Conservation (phyloP, 2,797 vertebrate species). For the Periophthalmus magnuspinnatus region DNA sequence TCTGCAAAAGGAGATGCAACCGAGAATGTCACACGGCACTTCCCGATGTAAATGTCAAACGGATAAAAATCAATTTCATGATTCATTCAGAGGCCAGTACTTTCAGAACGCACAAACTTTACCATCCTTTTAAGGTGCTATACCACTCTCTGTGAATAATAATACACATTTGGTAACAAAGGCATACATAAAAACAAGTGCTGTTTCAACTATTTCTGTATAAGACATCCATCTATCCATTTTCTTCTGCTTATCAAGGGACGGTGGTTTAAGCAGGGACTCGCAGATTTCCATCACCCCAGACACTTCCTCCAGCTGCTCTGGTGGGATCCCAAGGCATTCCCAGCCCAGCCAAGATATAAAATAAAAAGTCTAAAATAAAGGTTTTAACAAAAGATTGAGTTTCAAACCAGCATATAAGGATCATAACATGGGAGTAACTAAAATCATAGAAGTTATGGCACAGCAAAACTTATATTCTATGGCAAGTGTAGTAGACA, state of each 20-base stretch:
- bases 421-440: too few species aligned
- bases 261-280: too few species aligned
- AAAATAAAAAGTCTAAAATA: too few species aligned
- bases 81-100: constrained; percentile 53
- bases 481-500: background rate
- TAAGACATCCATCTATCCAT: too few species aligned
- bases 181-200: background rate
- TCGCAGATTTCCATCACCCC: too few species aligned
- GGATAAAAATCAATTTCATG: constrained; percentile 64
- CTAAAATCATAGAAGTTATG: too few species aligned
- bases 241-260: too few species aligned
- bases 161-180: constrained; percentile 35
- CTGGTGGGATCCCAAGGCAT: too few species aligned
- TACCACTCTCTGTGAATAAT: constrained; percentile 11
- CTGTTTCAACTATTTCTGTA: background rate
- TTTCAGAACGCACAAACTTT: constrained; percentile 46
- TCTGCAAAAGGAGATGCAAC: constrained; percentile 35
- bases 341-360: too few species aligned
- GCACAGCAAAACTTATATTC: background rate
- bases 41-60: constrained; percentile 68
- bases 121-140: constrained; percentile 22
- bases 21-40: constrained; percentile 34
- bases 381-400: too few species aligned
- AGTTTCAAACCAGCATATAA: too few species aligned
- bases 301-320: too few species aligned